Percentiles rank a stretch among this genome's conserved stretches.
These are phyloP conservation scores for Dione vanillae DNA, from an alignment of 2,888 invertebrate genomes.

Conservation along the genomic window DNA sequence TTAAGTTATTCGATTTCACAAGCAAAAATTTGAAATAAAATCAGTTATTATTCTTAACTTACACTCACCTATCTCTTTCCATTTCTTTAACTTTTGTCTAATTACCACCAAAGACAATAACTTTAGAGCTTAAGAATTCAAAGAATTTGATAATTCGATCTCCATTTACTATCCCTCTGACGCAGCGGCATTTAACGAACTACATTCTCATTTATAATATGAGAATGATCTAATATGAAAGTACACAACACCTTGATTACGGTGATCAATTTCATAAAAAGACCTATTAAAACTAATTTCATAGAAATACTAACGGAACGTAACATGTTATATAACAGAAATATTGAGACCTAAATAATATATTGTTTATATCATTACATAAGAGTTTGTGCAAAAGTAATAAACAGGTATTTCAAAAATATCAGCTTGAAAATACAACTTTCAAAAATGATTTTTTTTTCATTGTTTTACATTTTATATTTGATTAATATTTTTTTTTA, in stretches of 20 bases:
- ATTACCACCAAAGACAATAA: too few species aligned
- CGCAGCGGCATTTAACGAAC: too few species aligned
- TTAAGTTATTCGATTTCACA: too few species aligned
- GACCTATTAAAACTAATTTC: conserved; percentile 17
- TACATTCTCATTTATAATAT: neutral
- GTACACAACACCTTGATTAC: neutral
- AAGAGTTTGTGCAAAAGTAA: conserved; percentile 18
- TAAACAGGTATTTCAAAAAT: conserved; percentile 15
- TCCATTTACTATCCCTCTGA: too few species aligned
- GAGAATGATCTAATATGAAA: neutral
- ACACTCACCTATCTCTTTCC: neutral
- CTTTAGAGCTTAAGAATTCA: too few species aligned
- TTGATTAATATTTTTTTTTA: neutral
- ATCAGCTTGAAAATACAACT: neutral
- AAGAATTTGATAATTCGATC: too few species aligned
- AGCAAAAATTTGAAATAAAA: too few species aligned
- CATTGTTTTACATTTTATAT: too few species aligned
- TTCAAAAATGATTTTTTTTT: neutral
- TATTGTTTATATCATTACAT: conserved; percentile 25
- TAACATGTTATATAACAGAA: conserved; percentile 29
- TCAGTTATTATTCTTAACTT: neutral
- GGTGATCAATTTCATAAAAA: conserved; percentile 11
- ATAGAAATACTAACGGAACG: conserved; percentile 6
- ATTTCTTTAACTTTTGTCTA: too few species aligned
- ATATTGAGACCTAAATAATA: conserved; percentile 24